phyloP scores from a whole-genome alignment of 2,113 vertebrate genomes.

The Xyliphius kryptos region DNA sequence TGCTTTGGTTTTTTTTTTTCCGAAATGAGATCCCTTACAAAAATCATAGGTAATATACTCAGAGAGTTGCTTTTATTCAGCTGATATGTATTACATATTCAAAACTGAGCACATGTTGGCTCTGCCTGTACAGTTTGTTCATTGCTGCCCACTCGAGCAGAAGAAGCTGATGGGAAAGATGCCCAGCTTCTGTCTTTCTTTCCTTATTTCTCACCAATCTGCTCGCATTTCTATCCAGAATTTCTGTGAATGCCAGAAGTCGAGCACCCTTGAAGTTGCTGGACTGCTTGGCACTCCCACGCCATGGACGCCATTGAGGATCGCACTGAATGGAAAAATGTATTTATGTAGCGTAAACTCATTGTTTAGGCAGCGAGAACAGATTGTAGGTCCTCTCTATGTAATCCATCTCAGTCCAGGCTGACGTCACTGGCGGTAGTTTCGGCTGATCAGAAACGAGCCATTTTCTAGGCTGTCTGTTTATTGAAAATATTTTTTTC shows the following conservation, averaged over 20 bases:
- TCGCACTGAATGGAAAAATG: conserved; percentile 5
- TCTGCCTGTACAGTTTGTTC: conserved; percentile 9
- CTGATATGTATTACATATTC: background rate
- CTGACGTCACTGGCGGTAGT: background rate
- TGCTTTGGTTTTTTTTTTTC: background rate
- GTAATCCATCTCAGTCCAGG: conserved; percentile 3
- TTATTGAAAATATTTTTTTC: no score
- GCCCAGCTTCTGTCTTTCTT: conserved; percentile 25
- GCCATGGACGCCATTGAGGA: no score
- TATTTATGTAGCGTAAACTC: conserved; percentile 4
- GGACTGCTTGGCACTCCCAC: no score
- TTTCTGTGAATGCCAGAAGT: conserved; percentile 7
- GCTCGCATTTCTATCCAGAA: conserved; percentile 2
- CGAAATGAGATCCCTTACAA: background rate
- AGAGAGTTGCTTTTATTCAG: background rate
- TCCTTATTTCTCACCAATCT: conserved; percentile 9
- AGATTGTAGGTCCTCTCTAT: conserved; percentile 22
- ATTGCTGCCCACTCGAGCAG: conserved; percentile 15
- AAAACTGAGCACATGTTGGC: conserved; percentile 1
- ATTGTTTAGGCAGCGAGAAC: conserved; percentile 3
- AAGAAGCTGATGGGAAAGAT: conserved; percentile 23
- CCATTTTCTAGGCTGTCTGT: no score
- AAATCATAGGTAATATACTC: background rate
- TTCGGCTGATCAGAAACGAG: background rate
- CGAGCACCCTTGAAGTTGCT: conserved; percentile 9